These are phyloP conservation scores for Potamilus streckersoni DNA, from an alignment of 1,140 invertebrate species.

Conservation along the genomic window DNA sequence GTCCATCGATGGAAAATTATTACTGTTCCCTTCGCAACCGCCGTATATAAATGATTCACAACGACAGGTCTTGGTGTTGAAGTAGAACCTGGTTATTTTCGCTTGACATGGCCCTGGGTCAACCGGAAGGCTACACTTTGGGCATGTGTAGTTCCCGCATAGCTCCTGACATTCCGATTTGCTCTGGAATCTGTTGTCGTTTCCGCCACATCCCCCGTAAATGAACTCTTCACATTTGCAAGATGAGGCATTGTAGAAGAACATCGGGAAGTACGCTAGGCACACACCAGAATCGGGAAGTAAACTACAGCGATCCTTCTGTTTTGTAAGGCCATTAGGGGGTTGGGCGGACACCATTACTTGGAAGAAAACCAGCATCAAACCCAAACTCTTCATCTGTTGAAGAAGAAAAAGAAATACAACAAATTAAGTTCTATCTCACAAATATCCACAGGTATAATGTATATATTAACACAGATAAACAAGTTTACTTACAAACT, in stretches of 20 bases:
- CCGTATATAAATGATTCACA: slow-evolving; percentile 57
- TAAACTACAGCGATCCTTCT: slow-evolving; percentile 26
- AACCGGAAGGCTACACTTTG: slow-evolving; percentile 79
- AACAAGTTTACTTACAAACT: too few relatives aligned
- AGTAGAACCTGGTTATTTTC: slow-evolving; percentile 62
- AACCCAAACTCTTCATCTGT: too few relatives aligned
- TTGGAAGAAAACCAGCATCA: too few relatives aligned
- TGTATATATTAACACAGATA: too few relatives aligned
- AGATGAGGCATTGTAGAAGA: slow-evolving; percentile 62
- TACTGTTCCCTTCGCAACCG: slow-evolving; percentile 62
- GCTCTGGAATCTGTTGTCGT: slow-evolving; percentile 64
- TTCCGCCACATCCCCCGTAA: slow-evolving; percentile 64
- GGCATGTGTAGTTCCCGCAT: slow-evolving; percentile 24
- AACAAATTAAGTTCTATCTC: too few relatives aligned
- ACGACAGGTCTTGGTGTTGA: slow-evolving; percentile 36
- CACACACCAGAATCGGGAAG: slow-evolving; percentile 41
- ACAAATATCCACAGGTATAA: too few relatives aligned
- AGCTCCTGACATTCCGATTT: slow-evolving; percentile 34
- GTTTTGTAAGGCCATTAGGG: too few relatives aligned
- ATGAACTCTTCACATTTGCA: slow-evolving; percentile 62
- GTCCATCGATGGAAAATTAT: slow-evolving; percentile 50
- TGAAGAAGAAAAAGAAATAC: too few relatives aligned
- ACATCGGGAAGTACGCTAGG: slow-evolving; percentile 53
- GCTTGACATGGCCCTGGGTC: slow-evolving; percentile 81
- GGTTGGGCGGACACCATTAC: too few relatives aligned